A percentile compares a stretch with the other conserved stretches of the same genome.
Conservation (phyloP, 1,140 invertebrate genomes). For the Drosophila bocqueti region DNA sequence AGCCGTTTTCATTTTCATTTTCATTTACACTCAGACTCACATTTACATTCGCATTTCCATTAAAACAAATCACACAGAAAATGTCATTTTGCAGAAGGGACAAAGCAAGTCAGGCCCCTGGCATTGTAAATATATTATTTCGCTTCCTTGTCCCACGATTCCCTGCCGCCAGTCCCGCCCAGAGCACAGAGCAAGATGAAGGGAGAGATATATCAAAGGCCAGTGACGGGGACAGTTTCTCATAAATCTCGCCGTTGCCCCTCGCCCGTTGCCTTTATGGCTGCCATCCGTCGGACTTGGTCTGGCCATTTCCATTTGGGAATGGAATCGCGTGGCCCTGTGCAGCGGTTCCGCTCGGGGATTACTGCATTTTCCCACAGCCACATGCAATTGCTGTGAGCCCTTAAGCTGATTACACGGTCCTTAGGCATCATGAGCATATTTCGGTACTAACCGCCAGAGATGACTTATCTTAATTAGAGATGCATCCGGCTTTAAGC, state of each 20-base stretch:
- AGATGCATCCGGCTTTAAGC: conserved; percentile 19
- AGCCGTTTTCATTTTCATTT: conserved; percentile 69
- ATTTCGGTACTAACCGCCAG: conserved; percentile 18
- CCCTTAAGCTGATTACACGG: conserved; percentile 17
- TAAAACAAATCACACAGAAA: conserved; percentile 82
- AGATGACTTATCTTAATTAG: conserved; percentile 31
- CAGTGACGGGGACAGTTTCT: conserved; percentile 56
- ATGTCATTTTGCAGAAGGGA: conserved; percentile 78
- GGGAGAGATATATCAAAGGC: conserved; percentile 62
- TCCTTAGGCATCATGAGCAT: conserved; percentile 2
- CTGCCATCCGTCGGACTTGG: conserved; percentile 6
- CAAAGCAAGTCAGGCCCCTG: conserved; percentile 68
- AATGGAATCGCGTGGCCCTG: conserved; percentile 16
- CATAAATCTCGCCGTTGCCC: conserved; percentile 62
- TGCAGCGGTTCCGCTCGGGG: conserved; percentile 5
- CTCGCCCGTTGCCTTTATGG: conserved; percentile 2
- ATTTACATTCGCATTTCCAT: conserved; percentile 73
- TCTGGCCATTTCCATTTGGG: conserved; percentile 8
- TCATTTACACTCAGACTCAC: conserved; percentile 55
- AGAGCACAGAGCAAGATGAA: background rate
- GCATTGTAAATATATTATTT: conserved; percentile 64
- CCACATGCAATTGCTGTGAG: conserved; percentile 25
- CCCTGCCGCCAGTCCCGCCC: background rate
- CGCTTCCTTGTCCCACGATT: conserved; percentile 25
- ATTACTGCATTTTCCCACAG: conserved; percentile 18